These are phyloP conservation scores for Rhizomys pruinosus DNA, from an alignment of 2,113 vertebrate species.

Conservation along the genomic window DNA sequence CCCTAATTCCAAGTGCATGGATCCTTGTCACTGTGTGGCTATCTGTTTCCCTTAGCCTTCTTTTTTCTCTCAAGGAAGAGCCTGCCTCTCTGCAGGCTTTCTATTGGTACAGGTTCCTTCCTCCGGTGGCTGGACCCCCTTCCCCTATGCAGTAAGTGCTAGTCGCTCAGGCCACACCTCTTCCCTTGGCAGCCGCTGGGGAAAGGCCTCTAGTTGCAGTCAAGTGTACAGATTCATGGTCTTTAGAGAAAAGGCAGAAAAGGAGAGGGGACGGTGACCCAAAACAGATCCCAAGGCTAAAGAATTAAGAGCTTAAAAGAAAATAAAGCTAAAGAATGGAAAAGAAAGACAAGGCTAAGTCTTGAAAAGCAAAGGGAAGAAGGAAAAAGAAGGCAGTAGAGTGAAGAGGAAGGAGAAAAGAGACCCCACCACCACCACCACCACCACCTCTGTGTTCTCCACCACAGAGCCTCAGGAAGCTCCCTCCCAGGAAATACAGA, in stretches of 20 bases:
- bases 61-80: not conserved
- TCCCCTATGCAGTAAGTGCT: accelerated
- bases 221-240: not conserved
- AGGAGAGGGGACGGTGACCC: not conserved
- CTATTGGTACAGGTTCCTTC: not conserved
- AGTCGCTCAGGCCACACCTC: not conserved
- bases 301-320: not conserved
- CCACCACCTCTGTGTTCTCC: not conserved
- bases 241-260: not conserved
- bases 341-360: no score
- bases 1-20: not conserved
- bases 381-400: not conserved
- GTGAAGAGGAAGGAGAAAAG: not conserved
- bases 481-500: not conserved
- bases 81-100: not conserved
- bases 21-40: not conserved
- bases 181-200: not conserved
- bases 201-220: no score
- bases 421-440: not conserved
- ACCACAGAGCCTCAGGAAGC: not conserved
- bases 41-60: not conserved
- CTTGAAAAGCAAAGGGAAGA: not conserved
- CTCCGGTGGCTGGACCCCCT: not conserved
- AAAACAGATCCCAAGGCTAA: not conserved
- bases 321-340: not conserved